Evolutionary conservation across 2,888 invertebrate genomes (phyloP).

Genomic region (Capitulum mitella): DNA sequence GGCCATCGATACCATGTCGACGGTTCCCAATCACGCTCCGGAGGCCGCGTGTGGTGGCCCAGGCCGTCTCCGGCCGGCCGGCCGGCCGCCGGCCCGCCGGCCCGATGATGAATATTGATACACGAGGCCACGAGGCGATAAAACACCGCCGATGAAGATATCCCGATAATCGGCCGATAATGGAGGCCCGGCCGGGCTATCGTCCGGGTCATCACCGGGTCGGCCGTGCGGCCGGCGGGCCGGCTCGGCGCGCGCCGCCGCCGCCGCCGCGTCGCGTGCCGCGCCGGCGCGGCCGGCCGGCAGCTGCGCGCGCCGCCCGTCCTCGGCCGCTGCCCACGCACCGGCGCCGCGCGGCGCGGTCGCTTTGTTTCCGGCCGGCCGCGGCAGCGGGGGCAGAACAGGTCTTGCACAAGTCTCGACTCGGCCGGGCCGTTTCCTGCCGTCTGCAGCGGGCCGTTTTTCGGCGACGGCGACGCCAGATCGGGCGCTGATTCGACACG

Average conservation of each 20-base stretch:
- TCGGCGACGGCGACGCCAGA: neutral
- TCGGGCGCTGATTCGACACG: neutral
- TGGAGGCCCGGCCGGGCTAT: neutral
- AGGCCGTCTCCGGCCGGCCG: too few species aligned
- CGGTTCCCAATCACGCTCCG: neutral
- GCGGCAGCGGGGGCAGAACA: neutral
- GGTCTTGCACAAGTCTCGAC: neutral
- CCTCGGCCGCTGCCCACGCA: too few species aligned
- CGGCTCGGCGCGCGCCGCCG: neutral
- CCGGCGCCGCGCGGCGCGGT: neutral
- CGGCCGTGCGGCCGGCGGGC: neutral
- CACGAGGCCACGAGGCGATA: neutral
- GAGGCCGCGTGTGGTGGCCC: neutral
- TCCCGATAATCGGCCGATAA: neutral
- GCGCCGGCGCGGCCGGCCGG: neutral
- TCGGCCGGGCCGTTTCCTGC: neutral
- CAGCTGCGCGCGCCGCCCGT: too few species aligned
- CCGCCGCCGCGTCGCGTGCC: neutral
- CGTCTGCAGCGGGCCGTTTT: neutral
- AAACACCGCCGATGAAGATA: slow-evolving; percentile 3
- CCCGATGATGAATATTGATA: slow-evolving; percentile 15
- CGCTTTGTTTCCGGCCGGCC: neutral
- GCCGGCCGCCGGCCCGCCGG: too few species aligned
- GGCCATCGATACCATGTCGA: neutral
- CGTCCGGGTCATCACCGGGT: slow-evolving; percentile 1